Evolutionary conservation across 2,113 vertebrate species (phyloP), one percentile per base, ranked within the genome.

Genomic region (Dinomys branickii): DNA sequence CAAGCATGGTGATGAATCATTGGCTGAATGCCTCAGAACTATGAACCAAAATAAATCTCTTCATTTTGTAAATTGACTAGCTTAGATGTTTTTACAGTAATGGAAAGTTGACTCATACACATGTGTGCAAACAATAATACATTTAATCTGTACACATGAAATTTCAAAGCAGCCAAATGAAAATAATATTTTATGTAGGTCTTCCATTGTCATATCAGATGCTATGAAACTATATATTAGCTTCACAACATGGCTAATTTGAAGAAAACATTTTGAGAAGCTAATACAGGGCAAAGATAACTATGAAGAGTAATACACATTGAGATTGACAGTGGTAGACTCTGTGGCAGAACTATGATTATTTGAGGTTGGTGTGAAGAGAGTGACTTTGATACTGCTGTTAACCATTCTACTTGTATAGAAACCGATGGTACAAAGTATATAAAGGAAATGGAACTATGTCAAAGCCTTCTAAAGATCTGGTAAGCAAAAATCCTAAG

Each of bases 381-480:
- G 50, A 20, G 9, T 28, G 56, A 33, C 67, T 82, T 86, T 56
- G 38, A 52, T 85, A 87, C 35, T 69, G 19, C 3, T 80, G 7
- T 95, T 75, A 59, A 7, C 54, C 50, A 13, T 61, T 75, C 16
- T 58, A 69, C 38, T 94, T 90, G 14, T 83, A 38, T 28, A n/a
- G 12, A 5, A 80, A 2, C 4, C 65, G 91, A 77, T 61, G 10
- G 17, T 89, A 83, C 35, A 77, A 83, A 14, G 47, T 28, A 41
- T 44, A 63, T 59, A 65, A 52, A 80, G 47, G 33, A 89, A 80
- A 67, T 24, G 12, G n/a, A 84, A 92, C 50, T 86, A 20, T 63
- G 54, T 63, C 50, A 83, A 94, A 90, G 47, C 75, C 41, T 94
- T 92, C 33, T 63, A 28, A 84, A 91, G n/a, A 44, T 78, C 13